Percentiles rank a stretch among this genome's conserved stretches.
phyloP scores from a whole-genome alignment of 1,140 invertebrate species.

The Drosophila orosa region DNA sequence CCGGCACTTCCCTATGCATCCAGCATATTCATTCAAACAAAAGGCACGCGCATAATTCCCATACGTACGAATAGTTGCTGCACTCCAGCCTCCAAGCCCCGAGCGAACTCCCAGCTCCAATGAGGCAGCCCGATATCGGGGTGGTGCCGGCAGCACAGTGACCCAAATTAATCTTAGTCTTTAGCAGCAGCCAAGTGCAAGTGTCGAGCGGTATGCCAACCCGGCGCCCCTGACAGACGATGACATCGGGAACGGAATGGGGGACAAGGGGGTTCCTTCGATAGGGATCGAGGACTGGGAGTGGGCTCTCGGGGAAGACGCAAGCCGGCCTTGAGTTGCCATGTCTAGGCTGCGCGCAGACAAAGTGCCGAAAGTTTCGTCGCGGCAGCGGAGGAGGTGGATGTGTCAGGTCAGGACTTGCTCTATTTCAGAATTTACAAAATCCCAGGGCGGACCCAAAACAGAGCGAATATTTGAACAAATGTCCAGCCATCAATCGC shows the following conservation, averaged over 20 bases:
- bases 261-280: not conserved
- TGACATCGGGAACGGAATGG: conserved; percentile 27
- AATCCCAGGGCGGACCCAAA: conserved; percentile 22
- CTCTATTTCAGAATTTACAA: conserved; percentile 33
- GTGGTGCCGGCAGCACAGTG: conserved; percentile 55
- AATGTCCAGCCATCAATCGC: not conserved
- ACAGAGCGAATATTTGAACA: conserved; percentile 4
- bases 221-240: conserved; percentile 49
- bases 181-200: conserved; percentile 66
- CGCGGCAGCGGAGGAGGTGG: not conserved
- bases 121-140: conserved; percentile 9
- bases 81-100: conserved; percentile 7
- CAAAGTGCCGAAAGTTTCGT: conserved; percentile 66
- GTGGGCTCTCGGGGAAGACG: too few relatives aligned
- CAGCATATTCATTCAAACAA: conserved; percentile 52
- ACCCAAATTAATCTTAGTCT: conserved; percentile 82
- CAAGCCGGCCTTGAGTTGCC: conserved; percentile 26
- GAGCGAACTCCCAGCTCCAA: not conserved
- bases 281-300: not conserved
- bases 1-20: conserved; percentile 1
- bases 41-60: conserved; percentile 71
- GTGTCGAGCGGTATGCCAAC: conserved; percentile 58
- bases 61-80: conserved; percentile 18
- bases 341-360: conserved; percentile 51
- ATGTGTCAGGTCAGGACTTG: conserved; percentile 33